Base-by-base conservation (phyloP, 2,113 vertebrate species). In the Pluvialis apricaria region DNA sequence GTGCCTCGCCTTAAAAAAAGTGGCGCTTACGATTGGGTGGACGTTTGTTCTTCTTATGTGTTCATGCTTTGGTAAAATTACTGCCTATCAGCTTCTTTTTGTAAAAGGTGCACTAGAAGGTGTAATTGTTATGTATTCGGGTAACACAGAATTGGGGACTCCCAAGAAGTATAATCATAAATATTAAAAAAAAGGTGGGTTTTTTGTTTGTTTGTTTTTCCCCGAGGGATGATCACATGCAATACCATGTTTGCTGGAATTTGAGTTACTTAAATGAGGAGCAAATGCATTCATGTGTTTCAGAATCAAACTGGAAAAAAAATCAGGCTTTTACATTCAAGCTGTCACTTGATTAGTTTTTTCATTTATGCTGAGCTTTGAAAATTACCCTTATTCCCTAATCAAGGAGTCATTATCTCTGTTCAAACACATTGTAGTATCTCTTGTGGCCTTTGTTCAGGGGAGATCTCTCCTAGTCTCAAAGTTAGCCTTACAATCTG, bases 361-460 rank as follows among this genome's bases (percentile, higher is more conserved):
- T 80, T 55, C 13, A 49, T 86, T 93, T 91, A 38, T 55, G 61
- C 42, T 51, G 45, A 64, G 57, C 72, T 88, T 75, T 91, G 72
- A 78, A 68, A 92, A 88, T 78, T 58, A 58, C 42, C 76, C 60
- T 80, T 88, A 81, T 55, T 44, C 69, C 42, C 57, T 75, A 38
- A 70, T 78, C 82, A 49, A 92, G 81, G 64, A 65, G 22, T 47
- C 52, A 34, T 91, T 94, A 84, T 91, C 93, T 77, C 76, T 91
- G 51, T 81, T 88, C 77, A 91, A 96, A 94, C 65, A 88, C 25
- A 72, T 28, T 1, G 1, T 4, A 28, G 60, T 51, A 51, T 51
- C 49, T 22, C 22, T 51, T 3, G 22, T 81, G 86, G 77, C 93
- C 91, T 94, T 96, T 93, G 83, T 8, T 51, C 92, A 3, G 79